These are phyloP conservation scores for Hypselothyrea guttata DNA, from an alignment of 2,888 invertebrate genomes.

Conservation along the genomic window DNA sequence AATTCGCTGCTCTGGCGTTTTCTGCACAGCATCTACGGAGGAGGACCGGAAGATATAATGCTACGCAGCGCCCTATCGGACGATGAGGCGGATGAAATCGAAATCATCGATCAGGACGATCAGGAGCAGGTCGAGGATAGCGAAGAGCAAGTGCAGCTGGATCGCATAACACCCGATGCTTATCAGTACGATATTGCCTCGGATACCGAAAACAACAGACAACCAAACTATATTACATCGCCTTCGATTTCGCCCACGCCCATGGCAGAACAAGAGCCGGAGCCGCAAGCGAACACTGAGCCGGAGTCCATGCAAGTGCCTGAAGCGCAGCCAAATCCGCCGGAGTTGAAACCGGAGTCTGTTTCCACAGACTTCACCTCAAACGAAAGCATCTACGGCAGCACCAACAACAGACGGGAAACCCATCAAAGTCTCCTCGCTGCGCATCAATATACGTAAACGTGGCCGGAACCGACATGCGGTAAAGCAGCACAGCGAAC, in stretches of 20 bases:
- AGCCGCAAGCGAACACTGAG: too few relatives aligned
- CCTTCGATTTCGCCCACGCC: constrained; percentile 25
- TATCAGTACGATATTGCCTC: constrained; percentile 53
- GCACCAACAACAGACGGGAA: constrained; percentile 28
- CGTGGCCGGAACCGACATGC: constrained; percentile 57
- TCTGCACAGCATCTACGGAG: constrained; percentile 92
- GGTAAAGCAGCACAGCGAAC: constrained; percentile 63
- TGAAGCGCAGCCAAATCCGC: constrained; percentile 7
- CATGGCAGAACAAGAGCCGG: background rate
- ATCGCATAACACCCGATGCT: constrained; percentile 9
- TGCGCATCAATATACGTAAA: constrained; percentile 66
- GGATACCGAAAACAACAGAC: constrained; percentile 74
- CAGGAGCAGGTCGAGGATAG: constrained; percentile 71
- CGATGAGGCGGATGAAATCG: constrained; percentile 71
- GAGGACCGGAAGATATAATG: constrained; percentile 93
- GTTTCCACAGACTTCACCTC: constrained; percentile 13
- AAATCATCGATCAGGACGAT: constrained; percentile 78
- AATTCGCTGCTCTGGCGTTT: constrained; percentile 94
- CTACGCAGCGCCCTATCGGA: constrained; percentile 73
- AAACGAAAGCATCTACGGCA: constrained; percentile 31
- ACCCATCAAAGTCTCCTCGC: constrained; percentile 48
- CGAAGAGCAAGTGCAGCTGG: constrained; percentile 37
- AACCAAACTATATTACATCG: constrained; percentile 20
- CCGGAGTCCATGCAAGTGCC: too few relatives aligned
- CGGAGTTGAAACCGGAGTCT: constrained; percentile 19